Conservation (phyloP, 2,888 invertebrate species). For the Schrankia costaestrigalis region DNA sequence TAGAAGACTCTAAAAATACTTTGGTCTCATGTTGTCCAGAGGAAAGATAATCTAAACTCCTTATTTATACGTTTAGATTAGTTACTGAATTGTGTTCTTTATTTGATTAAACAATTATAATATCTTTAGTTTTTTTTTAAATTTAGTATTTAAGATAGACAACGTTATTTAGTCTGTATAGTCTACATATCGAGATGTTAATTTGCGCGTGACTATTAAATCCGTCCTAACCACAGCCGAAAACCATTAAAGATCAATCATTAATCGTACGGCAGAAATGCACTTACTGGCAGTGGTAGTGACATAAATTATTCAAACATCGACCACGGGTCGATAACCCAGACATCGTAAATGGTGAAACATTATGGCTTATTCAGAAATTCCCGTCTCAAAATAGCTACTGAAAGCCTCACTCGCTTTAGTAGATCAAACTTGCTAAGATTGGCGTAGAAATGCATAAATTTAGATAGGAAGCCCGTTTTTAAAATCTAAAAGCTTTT, state of each 20-base stretch:
- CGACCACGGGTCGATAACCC: slow-evolving; percentile 54
- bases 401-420: slow-evolving; percentile 34
- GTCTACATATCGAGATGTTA: too few relatives aligned
- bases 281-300: slow-evolving; percentile 34
- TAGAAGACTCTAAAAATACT: too few relatives aligned
- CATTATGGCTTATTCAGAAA: slow-evolving; percentile 42
- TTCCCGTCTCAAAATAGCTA: slow-evolving; percentile 37
- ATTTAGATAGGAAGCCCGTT: slow-evolving; percentile 35
- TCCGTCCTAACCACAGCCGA: too few relatives aligned
- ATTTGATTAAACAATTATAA: too few relatives aligned
- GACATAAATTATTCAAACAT: slow-evolving; percentile 60
- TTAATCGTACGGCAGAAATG: slow-evolving; percentile 27
- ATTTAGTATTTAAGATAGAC: too few relatives aligned
- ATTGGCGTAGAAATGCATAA: slow-evolving; percentile 40
- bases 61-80: too few relatives aligned
- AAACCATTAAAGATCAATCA: slow-evolving; percentile 20
- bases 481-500: slow-evolving; percentile 32
- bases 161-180: too few relatives aligned
- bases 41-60: too few relatives aligned
- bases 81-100: too few relatives aligned
- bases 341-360: slow-evolving; percentile 46
- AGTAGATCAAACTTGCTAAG: slow-evolving; percentile 29
- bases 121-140: too few relatives aligned
- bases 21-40: too few relatives aligned
- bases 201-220: too few relatives aligned